Evolutionary conservation across 1,140 invertebrate species (phyloP), one percentile per base, ranked within the genome.

Genomic region (Zaprionus ornatus): DNA sequence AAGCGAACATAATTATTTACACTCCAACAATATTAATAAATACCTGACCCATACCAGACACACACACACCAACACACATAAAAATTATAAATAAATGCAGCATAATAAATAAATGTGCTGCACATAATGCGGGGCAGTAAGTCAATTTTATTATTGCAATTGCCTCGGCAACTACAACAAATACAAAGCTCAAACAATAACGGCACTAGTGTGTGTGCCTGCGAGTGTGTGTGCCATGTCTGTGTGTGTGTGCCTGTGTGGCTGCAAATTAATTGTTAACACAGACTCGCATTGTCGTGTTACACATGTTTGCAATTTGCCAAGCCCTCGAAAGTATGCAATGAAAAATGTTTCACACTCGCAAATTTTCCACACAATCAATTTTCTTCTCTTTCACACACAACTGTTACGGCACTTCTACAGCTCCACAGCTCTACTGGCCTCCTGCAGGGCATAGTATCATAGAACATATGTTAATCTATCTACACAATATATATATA

Each of bases 121-220:
- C 69, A 66, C 77, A 79, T 82, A 77, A 87, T 88, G 84, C 73
- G 63, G 73, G 55, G 59, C 83, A 84, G 83, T 80, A 88, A 87
- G 83, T 87, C 84, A 84, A 84, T 87, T 87, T 87, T 84, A 87
- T 88, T 88, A 88, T 87, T 77, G 77, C 74, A 87, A 87, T 88
- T 45, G 55, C 55, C 17, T n/a, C n/a, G n/a, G 35, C 35, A 15
- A 37, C 69, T 57, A 71, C 75, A 61, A 76, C 29, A 32, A 32
- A 32, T 59, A 27, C 67, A 61, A 77, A 69, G 78, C 71, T 73
- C 74, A 84, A 88, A 87, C 68, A 81, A 80, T 67, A 75, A 80
- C 57, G 45, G 45, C 10, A 21, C 6, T 9, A 45, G 2, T 1
- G 40, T 17, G 35, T 37, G 40, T 10, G 40, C 27, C 15, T 19